These are phyloP conservation scores for Amblyteles armatorius DNA, from an alignment of 2,888 invertebrate species.

Conservation along the genomic window DNA sequence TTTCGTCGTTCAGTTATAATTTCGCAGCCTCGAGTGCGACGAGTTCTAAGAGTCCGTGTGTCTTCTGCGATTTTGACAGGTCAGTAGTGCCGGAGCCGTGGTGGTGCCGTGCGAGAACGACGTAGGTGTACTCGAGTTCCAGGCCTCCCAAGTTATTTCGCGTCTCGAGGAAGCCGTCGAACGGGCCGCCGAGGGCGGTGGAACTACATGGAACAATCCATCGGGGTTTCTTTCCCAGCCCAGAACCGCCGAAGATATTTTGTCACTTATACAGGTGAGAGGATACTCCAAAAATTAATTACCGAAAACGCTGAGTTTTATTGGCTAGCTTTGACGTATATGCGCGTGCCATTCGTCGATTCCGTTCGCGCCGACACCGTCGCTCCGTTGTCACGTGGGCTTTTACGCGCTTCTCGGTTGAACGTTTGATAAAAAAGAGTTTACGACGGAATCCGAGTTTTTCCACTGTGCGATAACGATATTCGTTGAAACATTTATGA, in stretches of 20 bases:
- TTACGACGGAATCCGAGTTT: not conserved
- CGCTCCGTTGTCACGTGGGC: conserved; percentile 58
- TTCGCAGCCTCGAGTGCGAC: not conserved
- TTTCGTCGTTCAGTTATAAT: conserved; percentile 20
- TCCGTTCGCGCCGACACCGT: conserved; percentile 8
- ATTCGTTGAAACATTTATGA: not conserved
- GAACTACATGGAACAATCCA: conserved; percentile 85
- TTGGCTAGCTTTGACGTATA: conserved; percentile 14
- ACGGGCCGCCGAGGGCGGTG: conserved; percentile 82
- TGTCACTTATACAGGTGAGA: conserved; percentile 84
- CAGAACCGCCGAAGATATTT: conserved; percentile 86
- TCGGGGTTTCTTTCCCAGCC: conserved; percentile 86
- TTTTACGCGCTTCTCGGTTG: conserved; percentile 47
- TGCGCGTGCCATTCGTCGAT: conserved; percentile 30
- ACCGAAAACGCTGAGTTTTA: not conserved
- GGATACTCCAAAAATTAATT: not conserved
- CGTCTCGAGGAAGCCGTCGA: conserved; percentile 89
- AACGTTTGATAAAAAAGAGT: conserved; percentile 21
- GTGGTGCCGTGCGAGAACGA: conserved; percentile 74
- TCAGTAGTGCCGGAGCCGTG: conserved; percentile 78
- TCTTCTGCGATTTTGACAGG: conserved; percentile 80
- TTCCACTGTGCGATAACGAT: not conserved
- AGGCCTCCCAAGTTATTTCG: conserved; percentile 90
- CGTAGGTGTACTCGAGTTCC: conserved; percentile 87
- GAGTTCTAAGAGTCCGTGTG: not conserved